Conservation (phyloP, 2,113 vertebrate species). For the Murina feae region DNA sequence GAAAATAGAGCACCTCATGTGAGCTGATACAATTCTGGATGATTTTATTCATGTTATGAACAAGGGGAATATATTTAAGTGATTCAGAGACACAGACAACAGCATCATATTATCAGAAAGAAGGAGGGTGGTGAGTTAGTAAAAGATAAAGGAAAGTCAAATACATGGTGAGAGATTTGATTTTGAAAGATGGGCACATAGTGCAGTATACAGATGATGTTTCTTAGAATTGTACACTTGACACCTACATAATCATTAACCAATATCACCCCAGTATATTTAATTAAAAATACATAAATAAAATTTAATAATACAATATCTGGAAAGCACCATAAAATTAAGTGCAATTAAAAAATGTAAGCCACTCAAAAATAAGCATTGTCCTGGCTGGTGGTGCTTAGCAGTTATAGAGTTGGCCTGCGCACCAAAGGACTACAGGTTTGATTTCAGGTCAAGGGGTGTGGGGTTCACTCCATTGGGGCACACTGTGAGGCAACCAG, state of each 20-base stretch:
- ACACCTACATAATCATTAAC: not conserved
- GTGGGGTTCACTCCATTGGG: too few relatives aligned
- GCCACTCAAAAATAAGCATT: not conserved
- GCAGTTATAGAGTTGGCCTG: too few relatives aligned
- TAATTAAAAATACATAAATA: not conserved
- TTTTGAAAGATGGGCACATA: not conserved
- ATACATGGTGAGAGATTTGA: not conserved
- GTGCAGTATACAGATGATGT: not conserved
- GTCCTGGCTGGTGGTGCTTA: too few relatives aligned
- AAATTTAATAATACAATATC: not conserved
- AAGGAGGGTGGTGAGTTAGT: not conserved
- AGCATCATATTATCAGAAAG: not conserved
- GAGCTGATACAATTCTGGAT: not conserved
- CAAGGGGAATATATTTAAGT: not conserved
- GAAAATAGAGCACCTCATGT: not conserved
- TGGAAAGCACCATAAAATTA: not conserved
- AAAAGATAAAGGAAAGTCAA: not conserved
- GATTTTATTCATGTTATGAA: not conserved
- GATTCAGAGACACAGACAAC: not conserved
- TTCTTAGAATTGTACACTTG: not conserved
- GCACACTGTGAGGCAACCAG: too few relatives aligned
- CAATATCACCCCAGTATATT: not conserved
- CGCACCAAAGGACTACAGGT: too few relatives aligned
- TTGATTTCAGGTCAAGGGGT: too few relatives aligned
- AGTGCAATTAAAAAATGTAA: not conserved